phyloP scores from a whole-genome alignment of 2,888 invertebrate species.

The Rhamphomyia laevipes region DNA sequence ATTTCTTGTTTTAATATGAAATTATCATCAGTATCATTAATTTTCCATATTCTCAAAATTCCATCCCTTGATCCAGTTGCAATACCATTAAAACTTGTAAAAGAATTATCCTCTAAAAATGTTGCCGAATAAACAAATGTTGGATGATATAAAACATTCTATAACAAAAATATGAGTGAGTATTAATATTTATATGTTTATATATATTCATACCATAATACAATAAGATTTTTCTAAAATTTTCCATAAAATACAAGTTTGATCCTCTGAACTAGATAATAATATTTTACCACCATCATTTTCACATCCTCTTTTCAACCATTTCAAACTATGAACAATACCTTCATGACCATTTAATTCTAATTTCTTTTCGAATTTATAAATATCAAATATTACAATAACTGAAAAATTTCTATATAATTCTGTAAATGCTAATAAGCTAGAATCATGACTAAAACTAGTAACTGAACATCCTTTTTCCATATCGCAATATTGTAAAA shows the following conservation, averaged over 20 bases:
- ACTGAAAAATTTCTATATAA: not conserved
- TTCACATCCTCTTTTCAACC: not conserved
- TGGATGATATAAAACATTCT: slow-evolving; percentile 1
- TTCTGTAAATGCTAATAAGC: not conserved
- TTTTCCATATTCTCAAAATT: not conserved
- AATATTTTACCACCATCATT: not conserved
- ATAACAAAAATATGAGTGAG: not conserved
- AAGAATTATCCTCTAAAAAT: not conserved
- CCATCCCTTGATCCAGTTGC: not conserved
- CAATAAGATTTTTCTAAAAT: not conserved
- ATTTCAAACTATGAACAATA: not conserved
- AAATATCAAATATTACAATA: not conserved
- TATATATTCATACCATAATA: not conserved
- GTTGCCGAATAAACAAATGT: not conserved
- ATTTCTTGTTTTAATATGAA: not conserved
- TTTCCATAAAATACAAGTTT: not conserved
- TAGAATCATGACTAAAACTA: not conserved
- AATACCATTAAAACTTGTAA: not conserved
- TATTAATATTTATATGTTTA: not conserved
- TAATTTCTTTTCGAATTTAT: not conserved
- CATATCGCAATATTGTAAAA: not conserved
- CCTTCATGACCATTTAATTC: not conserved
- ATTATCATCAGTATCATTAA: not conserved
- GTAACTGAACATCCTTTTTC: not conserved
- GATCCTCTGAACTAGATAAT: not conserved